These are phyloP conservation scores for Argynnis bischoffii DNA, from an alignment of 2,888 invertebrate species.

Conservation along the genomic window DNA sequence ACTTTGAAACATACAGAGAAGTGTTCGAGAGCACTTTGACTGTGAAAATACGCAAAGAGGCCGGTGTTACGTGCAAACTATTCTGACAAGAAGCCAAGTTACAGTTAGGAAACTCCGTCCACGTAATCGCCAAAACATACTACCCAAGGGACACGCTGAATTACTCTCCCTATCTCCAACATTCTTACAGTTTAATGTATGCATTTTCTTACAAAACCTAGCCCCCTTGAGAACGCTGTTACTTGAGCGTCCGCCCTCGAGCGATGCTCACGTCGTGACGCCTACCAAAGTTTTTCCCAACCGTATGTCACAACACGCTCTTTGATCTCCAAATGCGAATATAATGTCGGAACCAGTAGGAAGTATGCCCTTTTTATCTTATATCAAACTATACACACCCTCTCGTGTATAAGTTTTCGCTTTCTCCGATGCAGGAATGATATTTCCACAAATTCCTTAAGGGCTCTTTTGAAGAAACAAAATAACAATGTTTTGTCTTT, in stretches of 20 bases:
- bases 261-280: conserved; percentile 62
- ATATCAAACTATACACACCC: conserved; percentile 60
- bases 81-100: conserved; percentile 70
- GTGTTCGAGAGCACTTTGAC: conserved; percentile 69
- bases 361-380: conserved; percentile 63
- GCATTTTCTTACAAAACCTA: conserved; percentile 82
- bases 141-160: conserved; percentile 66
- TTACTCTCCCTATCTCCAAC: conserved; percentile 77
- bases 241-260: conserved; percentile 73
- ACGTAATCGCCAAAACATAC: conserved; percentile 81
- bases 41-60: conserved; percentile 73
- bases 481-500: conserved; percentile 66
- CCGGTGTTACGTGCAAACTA: conserved; percentile 78
- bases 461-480: conserved; percentile 59
- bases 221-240: conserved; percentile 76
- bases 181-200: conserved; percentile 82
- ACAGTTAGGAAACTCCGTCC: conserved; percentile 73
- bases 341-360: conserved; percentile 77
- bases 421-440: conserved; percentile 47
- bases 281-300: conserved; percentile 66
- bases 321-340: conserved; percentile 82
- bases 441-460: conserved; percentile 59
- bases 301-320: conserved; percentile 75
- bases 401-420: conserved; percentile 54
- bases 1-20: conserved; percentile 73